Evolutionary conservation across 1,140 invertebrate species (phyloP), one percentile per base, ranked within the genome.

Genomic region (Drosophila sturtevanti): DNA sequence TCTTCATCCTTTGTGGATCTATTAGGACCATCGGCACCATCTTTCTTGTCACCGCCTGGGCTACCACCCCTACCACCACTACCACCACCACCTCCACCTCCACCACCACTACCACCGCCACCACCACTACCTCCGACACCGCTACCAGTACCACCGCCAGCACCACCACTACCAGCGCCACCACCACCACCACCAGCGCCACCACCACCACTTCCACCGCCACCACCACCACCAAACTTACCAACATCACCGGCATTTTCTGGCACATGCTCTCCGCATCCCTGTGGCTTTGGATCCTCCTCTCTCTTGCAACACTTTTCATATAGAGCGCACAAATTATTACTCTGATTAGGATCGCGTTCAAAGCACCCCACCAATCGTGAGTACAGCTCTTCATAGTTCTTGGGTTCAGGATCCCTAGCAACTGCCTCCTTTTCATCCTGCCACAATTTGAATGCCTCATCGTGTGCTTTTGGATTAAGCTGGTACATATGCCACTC

Each of bases 361-460:
- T 68, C 61, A 22, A 87, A 87, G 31, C 82, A 89, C 7, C 12
- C 18, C 0, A 66, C 9, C 4, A 87, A 41, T 0, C 77, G 38
- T 6, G 59, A 22, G 55, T 79, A 87, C 1, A 87, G 61, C 54
- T 87, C 84, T 0, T 87, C 82, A 35, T 87, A 87, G 56, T 89
- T 72, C 16, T 21, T 52, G 3, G 82, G 82, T 51, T 86, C 82
- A 4, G 61, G 44, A 2, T 62, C 16, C 6, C 4, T 21, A 2
- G 12, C 6, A n/a, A 2, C 0, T 2, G 4, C 0, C 18, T 59
- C 16, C 1, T 24, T 10, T 12, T 24, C 48, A 10, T 22, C 24
- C 37, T 54, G 4, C 0, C 44, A 52, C 2, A 7, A 18, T 2
- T 62, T 35, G 5, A 70, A 72, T 2, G 34, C 64, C 31, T 71